Evolutionary conservation across 2,797 vertebrate genomes (phyloP), one percentile per base, ranked within the genome.

Genomic region (Hydrocynus forskahlii): DNA sequence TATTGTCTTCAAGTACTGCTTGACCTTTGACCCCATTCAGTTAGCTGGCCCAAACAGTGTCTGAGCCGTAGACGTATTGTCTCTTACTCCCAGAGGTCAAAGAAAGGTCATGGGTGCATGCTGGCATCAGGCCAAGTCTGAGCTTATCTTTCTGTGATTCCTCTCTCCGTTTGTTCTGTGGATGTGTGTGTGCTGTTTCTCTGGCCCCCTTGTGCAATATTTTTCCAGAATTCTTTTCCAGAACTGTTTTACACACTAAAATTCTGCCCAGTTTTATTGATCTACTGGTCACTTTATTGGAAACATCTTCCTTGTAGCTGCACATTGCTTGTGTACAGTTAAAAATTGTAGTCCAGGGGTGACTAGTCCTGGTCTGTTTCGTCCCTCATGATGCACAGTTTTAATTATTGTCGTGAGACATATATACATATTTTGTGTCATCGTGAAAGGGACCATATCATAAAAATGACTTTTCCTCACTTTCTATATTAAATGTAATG

Each of bases 1-100:
- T 29, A 23, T 12, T 7, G 25, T 62, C 2, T 29, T 35, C n/a
- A 21, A 21, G 25, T 17, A 35, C 35, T 40, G 5, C 29, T 40
- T 40, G 29, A 38, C 63, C 63, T 38, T 66, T 66, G 35, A 66
- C 17, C 29, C 35, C 21, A 21, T 80, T 78, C 70, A 57, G 40
- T 48, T 54, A 54, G 59, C 52, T n/a, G 60, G 45, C 43, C 63
- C 81, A 81, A 25, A 52, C 43, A 38, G 25, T 17, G 40, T n/a
- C 40, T 2, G 12, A 38, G 16, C 25, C 52, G 2, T 19, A 5
- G 55, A 59, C 0, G 19, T 59, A n/a, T n/a, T n/a, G n/a, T 29
- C 29, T 29, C 29, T 29, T 29, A 29, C 7, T 21, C 6, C 3
- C 62, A 16, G 52, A 19, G 70, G 70, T 72, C 14, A 72, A 8